A percentile compares a stretch with the other conserved stretches of the same genome.
These are phyloP conservation scores for Alligator sinensis DNA, from an alignment of 2,113 vertebrate genomes.

Conservation along the genomic window DNA sequence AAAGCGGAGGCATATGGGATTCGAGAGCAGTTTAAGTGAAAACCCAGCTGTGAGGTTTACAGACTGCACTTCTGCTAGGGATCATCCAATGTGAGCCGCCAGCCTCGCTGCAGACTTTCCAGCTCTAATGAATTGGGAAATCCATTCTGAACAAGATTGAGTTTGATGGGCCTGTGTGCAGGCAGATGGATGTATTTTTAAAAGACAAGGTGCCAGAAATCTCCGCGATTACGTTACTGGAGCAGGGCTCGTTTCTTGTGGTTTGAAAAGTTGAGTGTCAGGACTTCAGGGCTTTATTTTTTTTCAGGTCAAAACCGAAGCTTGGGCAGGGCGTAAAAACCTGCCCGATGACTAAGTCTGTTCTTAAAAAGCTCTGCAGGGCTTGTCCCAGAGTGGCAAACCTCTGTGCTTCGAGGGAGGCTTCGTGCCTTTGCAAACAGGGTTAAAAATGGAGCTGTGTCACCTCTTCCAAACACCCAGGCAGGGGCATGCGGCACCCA, in stretches of 20 bases:
- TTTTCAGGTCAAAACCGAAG: conserved; percentile 78
- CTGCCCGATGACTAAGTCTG: conserved; percentile 82
- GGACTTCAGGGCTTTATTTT: conserved; percentile 68
- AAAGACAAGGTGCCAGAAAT: conserved; percentile 78
- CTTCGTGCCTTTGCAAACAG: conserved; percentile 7
- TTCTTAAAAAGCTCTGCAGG: conserved; percentile 82
- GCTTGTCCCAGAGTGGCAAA: conserved; percentile 21
- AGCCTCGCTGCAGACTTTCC: conserved; percentile 70
- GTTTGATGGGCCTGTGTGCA: conserved; percentile 74
- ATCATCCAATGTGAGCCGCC: conserved; percentile 63
- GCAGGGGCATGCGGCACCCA: conserved; percentile 62
- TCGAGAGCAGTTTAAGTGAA: conserved; percentile 77
- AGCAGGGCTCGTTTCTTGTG: conserved; percentile 77
- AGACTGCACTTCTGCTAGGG: conserved; percentile 65
- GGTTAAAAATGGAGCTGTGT: conserved; percentile 50
- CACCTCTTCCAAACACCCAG: conserved; percentile 51
- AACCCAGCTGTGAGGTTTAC: conserved; percentile 78
- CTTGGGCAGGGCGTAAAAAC: conserved; percentile 76
- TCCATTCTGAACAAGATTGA: conserved; percentile 77
- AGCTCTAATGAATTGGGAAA: conserved; percentile 77
- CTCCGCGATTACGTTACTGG: conserved; percentile 81
- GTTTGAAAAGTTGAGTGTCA: conserved; percentile 80
- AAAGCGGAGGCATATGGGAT: conserved; percentile 57
- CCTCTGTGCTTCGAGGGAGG: conserved; percentile 68
- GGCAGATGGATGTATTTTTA: conserved; percentile 85